Percentiles rank a stretch among this genome's conserved stretches.
phyloP scores from a whole-genome alignment of 2,797 vertebrate species.

The Enteromius unitaeniatus region DNA sequence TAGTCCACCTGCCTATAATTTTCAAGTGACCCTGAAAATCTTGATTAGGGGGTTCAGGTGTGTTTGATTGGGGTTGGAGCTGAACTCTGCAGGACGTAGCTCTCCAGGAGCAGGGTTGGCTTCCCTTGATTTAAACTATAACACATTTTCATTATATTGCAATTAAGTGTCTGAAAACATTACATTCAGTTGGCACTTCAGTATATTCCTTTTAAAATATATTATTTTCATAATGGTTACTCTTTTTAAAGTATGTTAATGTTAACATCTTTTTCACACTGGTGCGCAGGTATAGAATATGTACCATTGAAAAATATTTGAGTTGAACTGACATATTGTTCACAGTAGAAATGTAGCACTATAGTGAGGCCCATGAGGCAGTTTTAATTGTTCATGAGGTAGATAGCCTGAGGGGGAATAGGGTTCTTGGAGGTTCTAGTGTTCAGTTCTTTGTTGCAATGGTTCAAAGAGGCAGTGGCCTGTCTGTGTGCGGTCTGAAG shows the following conservation, averaged over 20 bases:
- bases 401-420: background rate
- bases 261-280: background rate
- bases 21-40: background rate
- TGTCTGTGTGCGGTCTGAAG: background rate
- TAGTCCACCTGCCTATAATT: background rate
- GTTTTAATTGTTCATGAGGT: slow-evolving; percentile 31
- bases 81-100: background rate
- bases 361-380: background rate
- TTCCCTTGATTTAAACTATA: background rate
- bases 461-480: background rate
- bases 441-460: background rate
- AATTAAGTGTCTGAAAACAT: slow-evolving; percentile 1
- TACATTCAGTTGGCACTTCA: background rate
- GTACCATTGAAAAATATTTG: background rate
- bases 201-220: background rate
- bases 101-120: background rate
- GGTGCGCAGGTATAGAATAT: background rate
- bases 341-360: background rate
- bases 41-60: background rate
- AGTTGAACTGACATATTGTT: background rate
- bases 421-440: background rate
- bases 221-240: background rate
- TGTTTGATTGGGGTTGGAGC: slow-evolving; percentile 3
- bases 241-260: background rate
- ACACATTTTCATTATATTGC: slow-evolving; percentile 15